These are phyloP conservation scores for Dichetophora obliterata DNA, from an alignment of 2,888 invertebrate genomes.

Conservation along the genomic window DNA sequence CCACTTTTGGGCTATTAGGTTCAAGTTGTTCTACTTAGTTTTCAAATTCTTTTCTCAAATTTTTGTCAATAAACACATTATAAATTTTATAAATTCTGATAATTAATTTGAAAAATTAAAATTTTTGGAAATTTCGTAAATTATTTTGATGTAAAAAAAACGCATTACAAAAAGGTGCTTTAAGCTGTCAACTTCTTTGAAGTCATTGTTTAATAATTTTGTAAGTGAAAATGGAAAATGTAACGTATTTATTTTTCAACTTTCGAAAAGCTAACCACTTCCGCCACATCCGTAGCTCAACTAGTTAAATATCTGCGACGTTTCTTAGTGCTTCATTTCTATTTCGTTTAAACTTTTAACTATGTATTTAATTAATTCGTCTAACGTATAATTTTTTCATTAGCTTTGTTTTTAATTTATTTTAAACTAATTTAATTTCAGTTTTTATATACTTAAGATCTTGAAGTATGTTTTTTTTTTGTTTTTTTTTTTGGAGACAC, in stretches of 20 bases:
- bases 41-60: neutral
- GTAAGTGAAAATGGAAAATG: too few relatives aligned
- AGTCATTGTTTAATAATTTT: too few relatives aligned
- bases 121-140: too few relatives aligned
- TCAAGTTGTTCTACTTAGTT: too few relatives aligned
- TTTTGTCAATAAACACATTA: neutral
- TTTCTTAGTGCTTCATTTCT: slow-evolving; percentile 11
- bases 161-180: too few relatives aligned
- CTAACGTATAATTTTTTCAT: slow-evolving; percentile 44
- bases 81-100: neutral
- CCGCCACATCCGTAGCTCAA: too few relatives aligned
- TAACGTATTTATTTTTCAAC: too few relatives aligned
- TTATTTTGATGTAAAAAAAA: too few relatives aligned
- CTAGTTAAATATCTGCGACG: too few relatives aligned
- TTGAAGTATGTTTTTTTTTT: slow-evolving; percentile 25
- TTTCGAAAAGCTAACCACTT: too few relatives aligned
- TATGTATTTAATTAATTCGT: slow-evolving; percentile 46
- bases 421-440: slow-evolving; percentile 43
- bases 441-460: slow-evolving; percentile 40
- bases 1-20: too few relatives aligned
- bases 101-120: neutral
- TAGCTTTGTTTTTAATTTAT: slow-evolving; percentile 43
- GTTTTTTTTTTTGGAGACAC: slow-evolving; percentile 20
- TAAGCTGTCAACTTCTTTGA: too few relatives aligned
- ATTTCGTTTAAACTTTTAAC: slow-evolving; percentile 42